Conservation (phyloP, 2,888 invertebrate species). For the Melanostoma scalare region DNA sequence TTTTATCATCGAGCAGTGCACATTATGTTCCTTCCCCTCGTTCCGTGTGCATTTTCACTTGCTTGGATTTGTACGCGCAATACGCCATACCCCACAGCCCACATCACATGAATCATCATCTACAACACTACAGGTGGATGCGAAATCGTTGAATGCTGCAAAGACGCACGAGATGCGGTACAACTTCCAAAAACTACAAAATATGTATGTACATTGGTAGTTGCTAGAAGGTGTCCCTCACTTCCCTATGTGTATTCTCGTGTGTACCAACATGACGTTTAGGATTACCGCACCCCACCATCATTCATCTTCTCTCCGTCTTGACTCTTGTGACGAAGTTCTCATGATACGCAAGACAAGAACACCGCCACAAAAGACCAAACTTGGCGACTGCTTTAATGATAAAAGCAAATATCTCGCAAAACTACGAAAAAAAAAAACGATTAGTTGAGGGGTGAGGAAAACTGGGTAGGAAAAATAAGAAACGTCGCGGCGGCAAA, state of each 20-base stretch:
- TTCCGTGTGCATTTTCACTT: constrained; percentile 51
- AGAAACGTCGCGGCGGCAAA: neutral
- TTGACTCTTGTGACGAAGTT: neutral
- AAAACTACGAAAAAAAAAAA: constrained; percentile 4
- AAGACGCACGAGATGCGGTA: constrained; percentile 46
- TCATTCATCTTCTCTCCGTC: neutral
- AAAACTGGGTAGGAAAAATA: neutral
- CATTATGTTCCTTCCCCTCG: constrained; percentile 4
- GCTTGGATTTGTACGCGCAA: constrained; percentile 28
- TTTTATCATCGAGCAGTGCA: constrained; percentile 22
- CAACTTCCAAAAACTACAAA: constrained; percentile 42
- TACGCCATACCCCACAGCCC: neutral
- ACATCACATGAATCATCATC: constrained; percentile 29
- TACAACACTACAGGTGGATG: constrained; percentile 72
- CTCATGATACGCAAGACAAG: too few species aligned
- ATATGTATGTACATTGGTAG: neutral
- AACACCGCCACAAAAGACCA: constrained; percentile 18
- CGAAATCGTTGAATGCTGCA: constrained; percentile 18
- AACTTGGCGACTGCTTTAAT: constrained; percentile 33
- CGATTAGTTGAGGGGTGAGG: neutral
- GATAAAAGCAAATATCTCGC: constrained; percentile 46
- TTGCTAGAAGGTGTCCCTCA: too few species aligned
- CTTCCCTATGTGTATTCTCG: neutral
- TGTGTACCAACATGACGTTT: constrained; percentile 37
- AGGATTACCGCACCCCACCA: constrained; percentile 35